Conservation (phyloP, 37 sponge, comb jelly and placozoan species). For the Geodia barretti region DNA sequence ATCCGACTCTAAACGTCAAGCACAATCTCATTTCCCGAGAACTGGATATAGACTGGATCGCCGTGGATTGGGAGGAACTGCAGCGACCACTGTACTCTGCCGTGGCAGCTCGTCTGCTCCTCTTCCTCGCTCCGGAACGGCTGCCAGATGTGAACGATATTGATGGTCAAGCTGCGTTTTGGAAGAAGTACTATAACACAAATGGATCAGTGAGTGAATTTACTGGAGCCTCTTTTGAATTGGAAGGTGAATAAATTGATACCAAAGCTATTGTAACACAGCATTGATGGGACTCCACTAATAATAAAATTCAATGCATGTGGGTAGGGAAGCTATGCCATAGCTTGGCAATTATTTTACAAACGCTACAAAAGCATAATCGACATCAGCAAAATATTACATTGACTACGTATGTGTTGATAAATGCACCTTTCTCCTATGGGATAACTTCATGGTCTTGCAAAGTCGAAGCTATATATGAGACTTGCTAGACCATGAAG, state of each 20-base stretch:
- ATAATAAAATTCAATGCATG: too few species aligned
- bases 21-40: too few species aligned
- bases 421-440: too few species aligned
- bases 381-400: too few species aligned
- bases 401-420: too few species aligned
- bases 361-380: neutral
- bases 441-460: too few species aligned
- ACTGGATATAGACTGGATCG: neutral
- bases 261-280: too few species aligned
- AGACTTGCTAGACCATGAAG: neutral
- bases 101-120: neutral
- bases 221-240: neutral
- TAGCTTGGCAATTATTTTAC: too few species aligned
- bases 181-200: slow-evolving; percentile 2
- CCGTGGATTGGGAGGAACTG: neutral
- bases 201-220: neutral
- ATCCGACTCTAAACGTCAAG: too few species aligned
- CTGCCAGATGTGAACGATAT: neutral
- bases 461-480: too few species aligned
- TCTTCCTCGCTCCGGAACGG: neutral
- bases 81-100: neutral
- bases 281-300: too few species aligned
- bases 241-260: slow-evolving; percentile 2
- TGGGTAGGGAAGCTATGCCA: too few species aligned
- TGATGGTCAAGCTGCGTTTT: neutral